phyloP scores from a whole-genome alignment of 2,888 invertebrate species.

The Neoitamus cyanurus region DNA sequence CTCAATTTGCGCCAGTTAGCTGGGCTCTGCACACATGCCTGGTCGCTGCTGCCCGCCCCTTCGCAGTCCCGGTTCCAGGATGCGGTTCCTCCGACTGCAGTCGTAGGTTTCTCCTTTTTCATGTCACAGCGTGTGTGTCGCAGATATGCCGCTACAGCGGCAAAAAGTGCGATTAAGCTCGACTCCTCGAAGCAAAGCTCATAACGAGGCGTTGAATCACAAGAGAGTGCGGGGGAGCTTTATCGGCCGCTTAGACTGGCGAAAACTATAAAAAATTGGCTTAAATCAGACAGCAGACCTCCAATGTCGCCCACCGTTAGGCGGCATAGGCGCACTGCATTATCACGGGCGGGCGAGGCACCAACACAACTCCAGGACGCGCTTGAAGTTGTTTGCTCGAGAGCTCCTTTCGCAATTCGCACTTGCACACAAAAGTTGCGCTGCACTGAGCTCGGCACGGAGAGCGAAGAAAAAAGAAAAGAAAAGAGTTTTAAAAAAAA shows the following conservation, averaged over 20 bases:
- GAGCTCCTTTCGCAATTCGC: conserved; percentile 37
- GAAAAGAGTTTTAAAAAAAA: not conserved
- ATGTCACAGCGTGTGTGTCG: not conserved
- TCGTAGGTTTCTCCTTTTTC: not conserved
- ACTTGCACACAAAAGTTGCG: conserved; percentile 20
- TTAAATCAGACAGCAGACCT: conserved; percentile 12
- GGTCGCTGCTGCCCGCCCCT: not conserved
- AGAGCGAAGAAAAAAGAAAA: not conserved
- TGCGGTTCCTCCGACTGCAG: not conserved
- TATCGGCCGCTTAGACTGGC: conserved; percentile 6
- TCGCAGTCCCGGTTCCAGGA: not conserved
- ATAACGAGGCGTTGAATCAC: conserved; percentile 40
- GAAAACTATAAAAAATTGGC: conserved; percentile 36
- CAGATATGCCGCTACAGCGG: not conserved
- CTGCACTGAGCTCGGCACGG: not conserved
- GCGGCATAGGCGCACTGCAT: not conserved
- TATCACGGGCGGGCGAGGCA: not conserved
- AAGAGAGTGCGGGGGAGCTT: not conserved
- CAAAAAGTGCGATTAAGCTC: conserved; percentile 22
- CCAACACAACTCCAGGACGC: conserved; percentile 13
- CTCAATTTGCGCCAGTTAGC: conserved; percentile 7
- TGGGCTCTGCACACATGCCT: not conserved
- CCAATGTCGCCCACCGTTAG: not conserved
- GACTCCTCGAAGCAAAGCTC: conserved; percentile 30
- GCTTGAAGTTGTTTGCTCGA: not conserved